Evolutionary conservation across 1,140 invertebrate genomes (phyloP).

Genomic region (Brachionus koreanus): DNA sequence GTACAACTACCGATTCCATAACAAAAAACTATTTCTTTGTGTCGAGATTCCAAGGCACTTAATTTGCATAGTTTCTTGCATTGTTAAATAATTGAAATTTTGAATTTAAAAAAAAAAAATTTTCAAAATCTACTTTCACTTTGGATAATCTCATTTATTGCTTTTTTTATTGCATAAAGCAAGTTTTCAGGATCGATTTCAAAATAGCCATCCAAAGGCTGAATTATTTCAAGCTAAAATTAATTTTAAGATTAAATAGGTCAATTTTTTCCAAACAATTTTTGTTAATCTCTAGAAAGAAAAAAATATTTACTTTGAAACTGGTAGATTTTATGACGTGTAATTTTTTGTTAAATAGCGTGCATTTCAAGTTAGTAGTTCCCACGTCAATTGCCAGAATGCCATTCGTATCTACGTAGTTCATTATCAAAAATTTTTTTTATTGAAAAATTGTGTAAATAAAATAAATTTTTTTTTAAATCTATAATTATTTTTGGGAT

Average conservation of each 20-base stretch:
- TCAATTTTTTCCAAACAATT: neutral
- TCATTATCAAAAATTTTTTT: neutral
- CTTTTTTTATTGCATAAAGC: neutral
- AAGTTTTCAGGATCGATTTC: slow-evolving; percentile 1
- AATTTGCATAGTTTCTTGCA: neutral
- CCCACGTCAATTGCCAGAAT: slow-evolving; percentile 12
- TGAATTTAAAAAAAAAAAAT: neutral
- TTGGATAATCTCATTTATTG: neutral
- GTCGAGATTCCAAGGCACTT: slow-evolving; percentile 22
- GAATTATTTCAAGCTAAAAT: neutral
- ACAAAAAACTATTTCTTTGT: slow-evolving; percentile 7
- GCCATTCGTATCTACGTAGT: neutral
- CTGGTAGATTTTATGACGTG: neutral
- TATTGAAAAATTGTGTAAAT: neutral
- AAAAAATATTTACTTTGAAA: neutral
- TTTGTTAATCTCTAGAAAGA: neutral
- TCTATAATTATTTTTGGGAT: neutral
- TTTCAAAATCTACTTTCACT: neutral
- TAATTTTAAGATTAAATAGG: neutral
- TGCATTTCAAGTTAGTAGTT: slow-evolving; percentile 16
- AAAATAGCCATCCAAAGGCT: slow-evolving; percentile 2
- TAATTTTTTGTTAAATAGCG: slow-evolving; percentile 3
- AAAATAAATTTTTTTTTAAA: neutral
- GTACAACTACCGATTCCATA: neutral
- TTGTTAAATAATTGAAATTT: neutral